phyloP scores from a whole-genome alignment of 2,797 vertebrate species.

The Typhlichthys eigenmanni region DNA sequence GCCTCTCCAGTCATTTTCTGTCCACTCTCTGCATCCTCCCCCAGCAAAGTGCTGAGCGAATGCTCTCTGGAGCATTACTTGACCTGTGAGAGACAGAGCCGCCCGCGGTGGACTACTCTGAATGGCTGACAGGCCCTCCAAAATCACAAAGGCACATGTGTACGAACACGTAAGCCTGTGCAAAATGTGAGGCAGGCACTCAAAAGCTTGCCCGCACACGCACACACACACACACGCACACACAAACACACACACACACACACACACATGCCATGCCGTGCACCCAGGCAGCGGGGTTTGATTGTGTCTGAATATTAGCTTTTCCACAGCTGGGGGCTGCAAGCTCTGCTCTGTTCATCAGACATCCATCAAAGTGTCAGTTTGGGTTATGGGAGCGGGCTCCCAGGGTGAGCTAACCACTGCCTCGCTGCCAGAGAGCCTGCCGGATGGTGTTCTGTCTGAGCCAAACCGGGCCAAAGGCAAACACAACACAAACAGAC shows the following conservation, averaged over 20 bases:
- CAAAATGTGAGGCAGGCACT: slow-evolving; percentile 25
- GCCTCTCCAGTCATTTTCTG: slow-evolving; percentile 38
- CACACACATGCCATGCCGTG: slow-evolving; percentile 18
- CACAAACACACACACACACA: slow-evolving; percentile 13
- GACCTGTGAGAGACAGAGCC: slow-evolving; percentile 46
- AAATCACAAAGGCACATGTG: too few species aligned
- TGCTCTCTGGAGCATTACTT: slow-evolving; percentile 41
- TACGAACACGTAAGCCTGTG: too few species aligned
- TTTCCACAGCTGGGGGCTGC: slow-evolving; percentile 64
- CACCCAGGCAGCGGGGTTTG: slow-evolving; percentile 21
- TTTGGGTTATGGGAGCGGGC: slow-evolving; percentile 66
- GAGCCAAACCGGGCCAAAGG: slow-evolving; percentile 50
- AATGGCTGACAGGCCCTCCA: not conserved
- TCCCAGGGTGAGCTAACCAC: slow-evolving; percentile 62
- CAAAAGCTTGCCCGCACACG: not conserved
- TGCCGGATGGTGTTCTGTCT: slow-evolving; percentile 55
- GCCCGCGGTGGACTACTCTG: slow-evolving; percentile 19
- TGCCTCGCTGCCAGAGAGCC: slow-evolving; percentile 48
- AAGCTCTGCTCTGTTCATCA: slow-evolving; percentile 67
- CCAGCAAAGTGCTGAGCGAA: slow-evolving; percentile 41
- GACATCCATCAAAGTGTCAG: slow-evolving; percentile 78
- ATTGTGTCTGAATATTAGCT: slow-evolving; percentile 61
- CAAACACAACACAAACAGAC: slow-evolving; percentile 29
- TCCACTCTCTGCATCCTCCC: slow-evolving; percentile 30
- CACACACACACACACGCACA: slow-evolving; percentile 11